Evolutionary conservation across 2,797 vertebrate genomes (phyloP).

Genomic region (Sparus aurata): DNA sequence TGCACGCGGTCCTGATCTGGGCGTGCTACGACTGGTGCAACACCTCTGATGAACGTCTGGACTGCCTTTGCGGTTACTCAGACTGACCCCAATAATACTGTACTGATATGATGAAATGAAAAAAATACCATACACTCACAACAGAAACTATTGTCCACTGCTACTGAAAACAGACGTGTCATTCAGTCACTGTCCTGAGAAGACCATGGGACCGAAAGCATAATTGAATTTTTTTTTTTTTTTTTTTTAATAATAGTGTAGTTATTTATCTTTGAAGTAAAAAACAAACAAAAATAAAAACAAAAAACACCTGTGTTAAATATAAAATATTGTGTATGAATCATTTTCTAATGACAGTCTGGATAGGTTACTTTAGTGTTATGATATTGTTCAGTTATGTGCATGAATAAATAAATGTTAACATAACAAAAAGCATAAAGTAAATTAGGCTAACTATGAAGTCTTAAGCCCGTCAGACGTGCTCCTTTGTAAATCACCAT

Average conservation of each 20-base stretch:
- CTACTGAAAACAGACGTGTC: neutral
- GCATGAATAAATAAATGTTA: neutral
- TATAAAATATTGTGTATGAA: no score
- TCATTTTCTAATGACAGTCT: no score
- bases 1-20: neutral
- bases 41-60: slow-evolving; percentile 4
- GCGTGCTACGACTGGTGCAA: neutral
- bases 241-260: neutral
- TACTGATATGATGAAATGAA: neutral
- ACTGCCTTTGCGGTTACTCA: neutral
- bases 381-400: neutral
- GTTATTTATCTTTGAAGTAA: no score
- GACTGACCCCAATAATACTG: neutral
- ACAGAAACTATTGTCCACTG: neutral
- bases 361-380: no score
- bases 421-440: neutral
- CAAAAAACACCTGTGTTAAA: no score
- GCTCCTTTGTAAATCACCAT: no score
- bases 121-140: neutral
- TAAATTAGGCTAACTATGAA: no score
- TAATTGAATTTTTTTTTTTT: neutral
- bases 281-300: no score
- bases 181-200: no score
- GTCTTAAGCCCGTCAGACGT: no score
- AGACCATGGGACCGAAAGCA: neutral